Percentiles rank a stretch among this genome's conserved stretches.
These are phyloP conservation scores for Rhynchopsitta pachyrhyncha DNA, from an alignment of 2,113 vertebrate species.

Conservation along the genomic window DNA sequence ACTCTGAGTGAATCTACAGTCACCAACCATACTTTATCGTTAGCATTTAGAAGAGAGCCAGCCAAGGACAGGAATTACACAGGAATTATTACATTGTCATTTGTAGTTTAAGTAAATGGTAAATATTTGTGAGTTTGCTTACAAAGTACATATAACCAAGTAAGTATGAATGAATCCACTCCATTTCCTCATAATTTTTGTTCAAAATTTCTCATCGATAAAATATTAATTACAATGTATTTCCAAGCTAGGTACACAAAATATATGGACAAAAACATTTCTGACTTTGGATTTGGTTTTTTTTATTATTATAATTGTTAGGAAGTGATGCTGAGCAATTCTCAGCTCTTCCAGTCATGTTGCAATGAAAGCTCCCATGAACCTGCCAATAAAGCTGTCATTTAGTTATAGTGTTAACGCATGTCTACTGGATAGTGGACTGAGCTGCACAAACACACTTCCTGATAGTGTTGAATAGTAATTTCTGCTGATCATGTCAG, in stretches of 20 bases:
- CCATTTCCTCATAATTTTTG: neutral
- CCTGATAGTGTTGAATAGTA: neutral
- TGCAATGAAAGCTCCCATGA: neutral
- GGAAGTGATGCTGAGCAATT: neutral
- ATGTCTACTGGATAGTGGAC: neutral
- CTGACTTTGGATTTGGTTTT: neutral
- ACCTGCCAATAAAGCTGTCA: neutral
- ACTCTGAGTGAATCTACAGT: neutral
- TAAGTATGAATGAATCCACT: neutral
- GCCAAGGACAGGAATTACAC: neutral
- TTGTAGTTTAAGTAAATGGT: neutral
- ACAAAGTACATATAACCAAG: neutral
- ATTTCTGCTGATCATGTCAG: fast-evolving
- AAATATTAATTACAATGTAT: neutral
- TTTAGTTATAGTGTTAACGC: neutral
- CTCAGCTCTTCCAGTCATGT: neutral
- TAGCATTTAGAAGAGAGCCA: neutral
- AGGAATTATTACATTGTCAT: neutral
- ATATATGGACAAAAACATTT: neutral
- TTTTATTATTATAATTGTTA: neutral
- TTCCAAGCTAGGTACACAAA: neutral
- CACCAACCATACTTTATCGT: neutral
- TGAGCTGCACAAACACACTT: neutral
- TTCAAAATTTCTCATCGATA: neutral
- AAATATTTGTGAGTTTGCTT: neutral